phyloP scores from a whole-genome alignment of 1,140 invertebrate species.

The Paraescarpia echinospica region DNA sequence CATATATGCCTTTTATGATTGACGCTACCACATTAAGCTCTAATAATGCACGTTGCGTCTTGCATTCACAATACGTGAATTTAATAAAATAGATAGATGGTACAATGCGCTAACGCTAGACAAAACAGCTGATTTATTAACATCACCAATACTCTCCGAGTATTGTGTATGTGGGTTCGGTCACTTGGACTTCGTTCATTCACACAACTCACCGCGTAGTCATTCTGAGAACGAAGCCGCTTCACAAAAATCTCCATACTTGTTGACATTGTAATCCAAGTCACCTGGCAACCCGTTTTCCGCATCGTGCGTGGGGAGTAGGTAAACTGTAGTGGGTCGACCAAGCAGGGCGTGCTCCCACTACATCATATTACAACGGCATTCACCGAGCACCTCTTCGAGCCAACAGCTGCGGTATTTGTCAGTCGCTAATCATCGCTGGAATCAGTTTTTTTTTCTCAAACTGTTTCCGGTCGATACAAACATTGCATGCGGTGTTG shows the following conservation, averaged over 20 bases:
- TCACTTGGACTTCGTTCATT: neutral
- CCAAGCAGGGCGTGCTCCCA: neutral
- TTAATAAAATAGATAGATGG: too few species aligned
- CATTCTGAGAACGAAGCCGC: neutral
- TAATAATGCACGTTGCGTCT: too few species aligned
- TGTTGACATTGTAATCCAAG: neutral
- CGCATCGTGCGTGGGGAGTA: neutral
- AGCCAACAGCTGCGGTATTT: neutral
- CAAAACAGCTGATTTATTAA: neutral
- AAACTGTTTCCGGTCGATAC: neutral
- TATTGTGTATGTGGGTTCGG: neutral
- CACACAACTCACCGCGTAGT: neutral
- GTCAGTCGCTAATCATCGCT: neutral
- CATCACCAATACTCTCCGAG: neutral
- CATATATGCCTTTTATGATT: too few species aligned
- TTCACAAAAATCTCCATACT: neutral
- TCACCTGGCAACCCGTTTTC: neutral
- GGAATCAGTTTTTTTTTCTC: neutral
- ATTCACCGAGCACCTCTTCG: neutral
- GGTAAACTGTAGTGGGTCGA: neutral
- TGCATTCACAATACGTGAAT: too few species aligned
- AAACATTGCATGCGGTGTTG: neutral
- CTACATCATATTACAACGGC: neutral
- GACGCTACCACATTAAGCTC: too few species aligned
- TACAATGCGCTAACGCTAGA: too few species aligned